These are phyloP conservation scores for Hypena proboscidalis DNA, from an alignment of 2,888 invertebrate genomes.

Conservation along the genomic window DNA sequence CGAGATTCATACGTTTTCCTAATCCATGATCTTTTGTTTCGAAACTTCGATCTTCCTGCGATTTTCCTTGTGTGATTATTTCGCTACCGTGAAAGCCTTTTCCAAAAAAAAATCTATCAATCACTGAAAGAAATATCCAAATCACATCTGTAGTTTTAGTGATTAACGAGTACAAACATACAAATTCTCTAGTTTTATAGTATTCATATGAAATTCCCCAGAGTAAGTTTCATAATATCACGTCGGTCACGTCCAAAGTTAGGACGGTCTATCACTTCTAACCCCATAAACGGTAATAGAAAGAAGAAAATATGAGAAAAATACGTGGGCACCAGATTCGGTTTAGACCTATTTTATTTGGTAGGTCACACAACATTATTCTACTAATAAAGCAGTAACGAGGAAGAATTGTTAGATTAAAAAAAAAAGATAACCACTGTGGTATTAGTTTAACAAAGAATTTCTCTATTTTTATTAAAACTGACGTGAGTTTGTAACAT, in stretches of 20 bases:
- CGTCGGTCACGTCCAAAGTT: constrained; percentile 40
- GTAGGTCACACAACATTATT: background rate
- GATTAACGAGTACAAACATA: too few relatives aligned
- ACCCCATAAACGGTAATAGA: constrained; percentile 35
- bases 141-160: too few relatives aligned
- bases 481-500: too few relatives aligned
- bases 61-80: too few relatives aligned
- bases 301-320: constrained; percentile 30
- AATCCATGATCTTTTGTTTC: constrained; percentile 13
- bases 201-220: constrained; percentile 30
- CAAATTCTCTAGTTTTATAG: too few relatives aligned
- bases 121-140: too few relatives aligned
- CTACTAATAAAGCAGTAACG: background rate
- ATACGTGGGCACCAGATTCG: constrained; percentile 20
- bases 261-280: constrained; percentile 34
- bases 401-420: background rate
- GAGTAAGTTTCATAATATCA: constrained; percentile 32
- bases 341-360: constrained; percentile 3
- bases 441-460: too few relatives aligned
- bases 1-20: constrained; percentile 21
- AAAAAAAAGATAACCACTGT: too few relatives aligned
- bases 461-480: too few relatives aligned
- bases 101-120: too few relatives aligned
- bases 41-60: too few relatives aligned
- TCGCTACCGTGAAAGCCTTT: too few relatives aligned